A percentile compares a stretch with the other conserved stretches of the same genome.
Evolutionary conservation across 2,113 vertebrate species (phyloP).

Genomic region (Equus quagga): DNA sequence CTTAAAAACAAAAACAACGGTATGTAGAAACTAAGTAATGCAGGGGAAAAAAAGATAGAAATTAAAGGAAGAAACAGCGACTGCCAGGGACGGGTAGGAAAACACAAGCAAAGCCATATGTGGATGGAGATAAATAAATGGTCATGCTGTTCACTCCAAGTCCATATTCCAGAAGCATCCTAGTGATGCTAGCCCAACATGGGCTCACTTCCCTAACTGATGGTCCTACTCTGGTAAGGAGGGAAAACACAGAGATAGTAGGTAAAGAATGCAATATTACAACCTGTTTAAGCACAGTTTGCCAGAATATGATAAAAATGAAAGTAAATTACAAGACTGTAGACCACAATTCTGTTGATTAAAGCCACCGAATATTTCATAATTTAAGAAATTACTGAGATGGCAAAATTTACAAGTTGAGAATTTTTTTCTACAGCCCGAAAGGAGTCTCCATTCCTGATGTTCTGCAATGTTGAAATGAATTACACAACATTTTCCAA

Average conservation of each 20-base stretch:
- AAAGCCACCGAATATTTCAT: background rate
- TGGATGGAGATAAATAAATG: background rate
- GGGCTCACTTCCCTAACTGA: background rate
- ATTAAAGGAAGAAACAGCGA: background rate
- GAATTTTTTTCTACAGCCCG: background rate
- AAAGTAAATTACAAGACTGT: background rate
- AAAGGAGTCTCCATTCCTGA: background rate
- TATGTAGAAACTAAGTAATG: background rate
- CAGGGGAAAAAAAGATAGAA: background rate
- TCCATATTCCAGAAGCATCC: background rate
- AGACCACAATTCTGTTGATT: background rate
- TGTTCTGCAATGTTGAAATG: background rate
- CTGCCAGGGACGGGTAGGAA: background rate
- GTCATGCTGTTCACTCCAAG: background rate
- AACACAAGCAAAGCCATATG: background rate
- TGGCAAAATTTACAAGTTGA: background rate
- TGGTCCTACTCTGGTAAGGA: background rate
- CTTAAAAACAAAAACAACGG: constrained; percentile 7
- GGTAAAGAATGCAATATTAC: background rate
- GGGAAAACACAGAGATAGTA: background rate
- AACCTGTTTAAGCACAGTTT: background rate
- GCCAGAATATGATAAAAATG: constrained; percentile 47
- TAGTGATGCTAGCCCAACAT: background rate
- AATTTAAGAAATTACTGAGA: constrained; percentile 19
- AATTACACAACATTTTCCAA: constrained; percentile 41